A percentile compares a stretch with the other conserved stretches of the same genome.
Conservation (phyloP, 1,140 invertebrate species). For the Pachyrhynchus sulphureomaculatus region DNA sequence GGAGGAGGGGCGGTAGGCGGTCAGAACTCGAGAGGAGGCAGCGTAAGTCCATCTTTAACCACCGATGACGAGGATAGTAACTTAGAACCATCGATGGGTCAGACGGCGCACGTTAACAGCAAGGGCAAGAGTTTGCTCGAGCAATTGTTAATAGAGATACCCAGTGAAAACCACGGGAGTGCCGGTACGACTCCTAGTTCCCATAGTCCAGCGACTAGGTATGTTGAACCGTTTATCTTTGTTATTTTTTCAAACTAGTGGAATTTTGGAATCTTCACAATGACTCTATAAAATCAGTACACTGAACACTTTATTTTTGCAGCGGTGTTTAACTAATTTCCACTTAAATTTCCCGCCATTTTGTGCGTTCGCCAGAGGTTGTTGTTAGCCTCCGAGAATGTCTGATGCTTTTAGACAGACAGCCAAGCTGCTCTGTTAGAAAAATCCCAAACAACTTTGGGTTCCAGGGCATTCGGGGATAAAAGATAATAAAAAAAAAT, state of each 20-base stretch:
- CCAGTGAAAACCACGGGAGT: slow-evolving; percentile 49
- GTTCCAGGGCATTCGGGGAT: too few relatives aligned
- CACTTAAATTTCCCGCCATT: neutral
- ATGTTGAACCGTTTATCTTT: neutral
- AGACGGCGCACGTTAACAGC: slow-evolving; percentile 23
- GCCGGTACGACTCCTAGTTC: slow-evolving; percentile 38
- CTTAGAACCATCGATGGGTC: slow-evolving; percentile 4
- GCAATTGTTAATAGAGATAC: slow-evolving; percentile 77
- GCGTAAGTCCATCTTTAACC: slow-evolving; percentile 32
- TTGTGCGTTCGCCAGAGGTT: too few relatives aligned
- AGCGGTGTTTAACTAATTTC: neutral
- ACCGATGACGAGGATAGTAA: slow-evolving; percentile 39
- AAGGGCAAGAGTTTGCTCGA: slow-evolving; percentile 66
- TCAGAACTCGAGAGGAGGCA: slow-evolving; percentile 29
- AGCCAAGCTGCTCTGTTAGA: too few relatives aligned
- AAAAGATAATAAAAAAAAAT: too few relatives aligned
- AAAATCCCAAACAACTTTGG: too few relatives aligned
- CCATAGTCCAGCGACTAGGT: slow-evolving; percentile 44
- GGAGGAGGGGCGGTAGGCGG: slow-evolving; percentile 39
- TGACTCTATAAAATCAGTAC: neutral
- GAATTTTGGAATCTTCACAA: too few relatives aligned
- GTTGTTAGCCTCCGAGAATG: too few relatives aligned
- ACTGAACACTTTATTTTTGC: neutral
- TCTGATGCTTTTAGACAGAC: too few relatives aligned
- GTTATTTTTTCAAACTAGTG: neutral